These are phyloP conservation scores for Hoplias malabaricus DNA, from an alignment of 2,113 vertebrate genomes.

Conservation along the genomic window DNA sequence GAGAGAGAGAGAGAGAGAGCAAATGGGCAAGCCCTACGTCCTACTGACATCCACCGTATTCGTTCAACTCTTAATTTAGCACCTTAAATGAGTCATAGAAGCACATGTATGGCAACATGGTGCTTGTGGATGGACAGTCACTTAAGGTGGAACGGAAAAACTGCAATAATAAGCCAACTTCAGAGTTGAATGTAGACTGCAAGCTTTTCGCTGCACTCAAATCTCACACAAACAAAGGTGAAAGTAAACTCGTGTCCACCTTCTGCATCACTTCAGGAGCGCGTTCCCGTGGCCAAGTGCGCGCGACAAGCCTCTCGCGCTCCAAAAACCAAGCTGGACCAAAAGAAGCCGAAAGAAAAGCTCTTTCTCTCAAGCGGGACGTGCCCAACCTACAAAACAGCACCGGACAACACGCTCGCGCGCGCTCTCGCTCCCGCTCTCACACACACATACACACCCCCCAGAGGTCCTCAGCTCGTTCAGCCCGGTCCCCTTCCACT, in stretches of 20 bases:
- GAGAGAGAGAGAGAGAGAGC: too few relatives aligned
- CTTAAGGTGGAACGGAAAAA: too few relatives aligned
- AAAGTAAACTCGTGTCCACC: neutral
- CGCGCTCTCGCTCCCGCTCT: neutral
- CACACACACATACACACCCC: neutral
- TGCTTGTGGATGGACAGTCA: too few relatives aligned
- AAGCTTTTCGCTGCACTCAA: too few relatives aligned
- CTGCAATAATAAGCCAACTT: too few relatives aligned
- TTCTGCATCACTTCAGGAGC: neutral
- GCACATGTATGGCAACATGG: too few relatives aligned
- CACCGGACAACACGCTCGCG: constrained; percentile 53
- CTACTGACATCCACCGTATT: too few relatives aligned
- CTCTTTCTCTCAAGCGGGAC: constrained; percentile 57
- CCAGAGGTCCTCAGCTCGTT: neutral
- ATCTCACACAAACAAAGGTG: too few relatives aligned
- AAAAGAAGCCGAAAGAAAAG: constrained; percentile 45
- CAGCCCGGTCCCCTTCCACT: constrained; percentile 10
- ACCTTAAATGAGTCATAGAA: too few relatives aligned
- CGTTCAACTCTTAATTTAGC: too few relatives aligned
- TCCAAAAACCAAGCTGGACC: constrained; percentile 30
- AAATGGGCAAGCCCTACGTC: too few relatives aligned
- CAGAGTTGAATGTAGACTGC: too few relatives aligned
- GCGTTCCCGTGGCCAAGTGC: neutral
- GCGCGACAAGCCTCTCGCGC: neutral
- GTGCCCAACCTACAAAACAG: constrained; percentile 78